A percentile compares a stretch with the other conserved stretches of the same genome.
Conservation (phyloP, 2,113 vertebrate species). For the Ptilonorhynchus violaceus region DNA sequence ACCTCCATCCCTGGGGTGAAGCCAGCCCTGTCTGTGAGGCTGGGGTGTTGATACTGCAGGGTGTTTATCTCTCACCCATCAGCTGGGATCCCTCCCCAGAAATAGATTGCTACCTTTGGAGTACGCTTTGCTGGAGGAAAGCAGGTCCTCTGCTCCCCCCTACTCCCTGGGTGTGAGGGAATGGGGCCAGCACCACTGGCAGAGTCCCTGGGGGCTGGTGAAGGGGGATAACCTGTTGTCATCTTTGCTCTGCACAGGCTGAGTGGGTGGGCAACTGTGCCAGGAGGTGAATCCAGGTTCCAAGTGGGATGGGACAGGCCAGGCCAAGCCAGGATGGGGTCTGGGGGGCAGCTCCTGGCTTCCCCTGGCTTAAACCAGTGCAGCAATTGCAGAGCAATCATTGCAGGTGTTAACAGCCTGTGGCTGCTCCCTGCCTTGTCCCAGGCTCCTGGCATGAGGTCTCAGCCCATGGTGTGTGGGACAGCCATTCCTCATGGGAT, state of each 20-base stretch:
- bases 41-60: accelerated
- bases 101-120: neutral
- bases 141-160: neutral
- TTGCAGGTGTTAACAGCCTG: neutral
- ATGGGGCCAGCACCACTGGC: neutral
- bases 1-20: accelerated
- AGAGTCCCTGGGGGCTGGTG: neutral
- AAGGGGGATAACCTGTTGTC: neutral
- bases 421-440: neutral
- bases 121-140: neutral
- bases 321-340: neutral
- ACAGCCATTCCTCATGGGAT: neutral
- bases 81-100: neutral
- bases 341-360: neutral
- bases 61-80: neutral
- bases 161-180: neutral
- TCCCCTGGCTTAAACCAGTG: neutral
- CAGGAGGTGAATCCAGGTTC: neutral
- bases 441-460: accelerated
- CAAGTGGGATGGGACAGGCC: neutral
- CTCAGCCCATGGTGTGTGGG: neutral
- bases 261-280: neutral
- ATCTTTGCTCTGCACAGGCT: neutral
- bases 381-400: neutral
- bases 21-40: neutral